Evolutionary conservation across 2,797 vertebrate species (phyloP), one percentile per base, ranked within the genome.

Genomic region (Dallia pectoralis): DNA sequence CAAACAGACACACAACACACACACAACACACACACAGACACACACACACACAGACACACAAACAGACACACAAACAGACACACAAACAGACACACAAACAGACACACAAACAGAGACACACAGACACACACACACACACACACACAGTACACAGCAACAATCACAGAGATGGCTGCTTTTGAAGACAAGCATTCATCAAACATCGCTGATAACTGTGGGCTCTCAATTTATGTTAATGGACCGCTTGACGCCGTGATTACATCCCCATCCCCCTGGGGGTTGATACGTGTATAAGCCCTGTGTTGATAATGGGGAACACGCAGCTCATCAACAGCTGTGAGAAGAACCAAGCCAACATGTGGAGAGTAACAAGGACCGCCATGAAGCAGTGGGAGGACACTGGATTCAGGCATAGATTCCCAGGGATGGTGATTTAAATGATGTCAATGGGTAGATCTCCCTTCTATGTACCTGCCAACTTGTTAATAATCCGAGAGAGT

Each of bases 401-500:
- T 49, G 29, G 67, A 74, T 72, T 74, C 63, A 78, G 81, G 82
- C 75, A 47, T 47, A 47, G 44, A 47, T 2, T 4, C 12, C 44
- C 44, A 9, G 1, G 44, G 12, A 47, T 2, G 5, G 44, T 47
- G 12, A 4, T 47, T 15, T 15, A 9, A 4, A 47, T 11, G 5
- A 7, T 36, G 33, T 3, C 44, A 11, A 47, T 11, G 44, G 44
- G 44, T 47, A 2, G 44, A 4, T 47, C 12, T 5, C 14, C 7
- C 14, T 4, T 47, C 7, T 47, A 47, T 47, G 44, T 47, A 3
- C 33, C 33, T 3, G 33, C 33, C 33, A 3, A 77, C 74, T 9
- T 81, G 82, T 78, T 87, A 85, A 89, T 89, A 79, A 85, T 71
- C 30, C 0, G 77, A 79, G 79, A 79, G 79, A 85, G 65, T 71